Conservation (phyloP, 2,113 vertebrate species). For the Struthio camelus region DNA sequence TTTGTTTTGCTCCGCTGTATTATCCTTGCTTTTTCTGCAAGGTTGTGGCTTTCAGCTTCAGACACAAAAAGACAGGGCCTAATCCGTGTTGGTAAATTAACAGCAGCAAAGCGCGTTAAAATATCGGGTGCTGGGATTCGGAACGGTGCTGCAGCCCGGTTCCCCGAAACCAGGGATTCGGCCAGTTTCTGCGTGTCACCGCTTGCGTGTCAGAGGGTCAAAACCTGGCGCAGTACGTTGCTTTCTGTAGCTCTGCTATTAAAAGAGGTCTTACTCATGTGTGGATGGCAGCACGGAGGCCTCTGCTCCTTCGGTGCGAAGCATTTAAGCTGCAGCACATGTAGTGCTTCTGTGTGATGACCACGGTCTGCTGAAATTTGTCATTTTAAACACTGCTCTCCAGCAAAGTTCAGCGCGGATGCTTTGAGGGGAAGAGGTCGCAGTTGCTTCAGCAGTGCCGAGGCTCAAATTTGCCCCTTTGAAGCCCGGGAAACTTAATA, state of each 20-base stretch:
- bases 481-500: background rate
- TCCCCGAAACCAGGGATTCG: background rate
- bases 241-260: background rate
- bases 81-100: background rate
- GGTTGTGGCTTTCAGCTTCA: background rate
- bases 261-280: background rate
- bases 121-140: background rate
- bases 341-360: background rate
- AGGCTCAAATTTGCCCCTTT: background rate
- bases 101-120: background rate
- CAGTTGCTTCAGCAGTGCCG: background rate
- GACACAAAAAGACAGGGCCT: background rate
- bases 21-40: background rate
- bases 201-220: background rate
- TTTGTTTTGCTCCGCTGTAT: background rate
- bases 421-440: background rate
- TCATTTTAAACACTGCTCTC: background rate
- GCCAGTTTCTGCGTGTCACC: background rate
- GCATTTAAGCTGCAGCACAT: background rate
- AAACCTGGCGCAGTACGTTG: background rate
- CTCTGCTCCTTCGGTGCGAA: constrained; percentile 8
- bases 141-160: background rate
- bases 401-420: constrained; percentile 6
- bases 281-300: background rate
- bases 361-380: background rate